Evolutionary conservation across 1,140 invertebrate species (phyloP).

Genomic region (Laupala kohalensis): DNA sequence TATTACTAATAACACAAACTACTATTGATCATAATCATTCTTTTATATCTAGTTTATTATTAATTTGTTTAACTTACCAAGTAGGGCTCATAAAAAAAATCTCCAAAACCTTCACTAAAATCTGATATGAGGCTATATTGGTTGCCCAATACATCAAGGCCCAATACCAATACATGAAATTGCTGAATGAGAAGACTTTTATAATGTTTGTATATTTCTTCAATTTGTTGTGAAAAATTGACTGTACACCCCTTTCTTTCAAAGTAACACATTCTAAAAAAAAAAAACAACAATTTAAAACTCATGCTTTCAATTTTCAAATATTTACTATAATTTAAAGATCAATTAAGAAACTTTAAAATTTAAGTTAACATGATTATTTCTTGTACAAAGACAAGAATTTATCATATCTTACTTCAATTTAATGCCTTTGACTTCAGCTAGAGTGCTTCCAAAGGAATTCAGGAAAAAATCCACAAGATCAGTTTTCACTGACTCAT

Average conservation of each 20-base stretch:
- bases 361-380: too few species aligned
- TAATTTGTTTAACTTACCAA: slow-evolving; percentile 29
- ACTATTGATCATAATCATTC: not conserved
- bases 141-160: slow-evolving; percentile 82
- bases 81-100: slow-evolving; percentile 61
- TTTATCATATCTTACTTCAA: slow-evolving; percentile 44
- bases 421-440: slow-evolving; percentile 47
- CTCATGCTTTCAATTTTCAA: not conserved
- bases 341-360: slow-evolving; percentile 11
- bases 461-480: slow-evolving; percentile 43
- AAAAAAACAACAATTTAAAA: not conserved
- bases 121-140: slow-evolving; percentile 65
- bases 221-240: slow-evolving; percentile 39
- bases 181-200: slow-evolving; percentile 70
- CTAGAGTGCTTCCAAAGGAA: slow-evolving; percentile 42
- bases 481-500: slow-evolving; percentile 26
- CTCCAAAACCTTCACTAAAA: slow-evolving; percentile 49
- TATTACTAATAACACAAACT: too few species aligned
- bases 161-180: slow-evolving; percentile 76
- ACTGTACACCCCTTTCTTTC: slow-evolving; percentile 53
- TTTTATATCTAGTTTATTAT: not conserved
- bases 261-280: slow-evolving; percentile 64
- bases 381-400: too few species aligned
- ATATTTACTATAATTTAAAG: not conserved
- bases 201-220: slow-evolving; percentile 55